phyloP scores from a whole-genome alignment of 2,888 invertebrate species.

The Metacarcinus magister region DNA sequence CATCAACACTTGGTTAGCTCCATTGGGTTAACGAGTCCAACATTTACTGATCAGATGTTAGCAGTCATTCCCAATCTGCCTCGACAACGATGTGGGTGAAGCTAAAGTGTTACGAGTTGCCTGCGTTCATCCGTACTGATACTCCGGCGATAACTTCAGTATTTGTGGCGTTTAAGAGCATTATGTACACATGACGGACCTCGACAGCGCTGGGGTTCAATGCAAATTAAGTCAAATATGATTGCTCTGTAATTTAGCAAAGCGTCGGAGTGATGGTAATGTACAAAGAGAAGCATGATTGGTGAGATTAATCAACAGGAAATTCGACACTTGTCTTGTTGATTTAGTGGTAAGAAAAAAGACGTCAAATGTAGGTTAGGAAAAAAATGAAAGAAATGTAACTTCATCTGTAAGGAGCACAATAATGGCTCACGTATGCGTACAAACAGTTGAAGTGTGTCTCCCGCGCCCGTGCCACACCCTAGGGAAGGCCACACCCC shows the following conservation, averaged over 20 bases:
- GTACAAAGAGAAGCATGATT: neutral
- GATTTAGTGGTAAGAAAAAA: neutral
- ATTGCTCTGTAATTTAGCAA: neutral
- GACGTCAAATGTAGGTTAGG: neutral
- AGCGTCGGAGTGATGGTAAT: neutral
- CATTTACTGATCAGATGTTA: neutral
- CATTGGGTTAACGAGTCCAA: neutral
- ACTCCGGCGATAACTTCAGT: neutral
- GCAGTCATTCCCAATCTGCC: neutral
- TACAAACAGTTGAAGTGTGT: neutral
- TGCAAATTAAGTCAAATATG: neutral
- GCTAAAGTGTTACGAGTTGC: neutral
- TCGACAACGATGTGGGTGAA: neutral
- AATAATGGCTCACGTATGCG: neutral
- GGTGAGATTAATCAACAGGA: neutral
- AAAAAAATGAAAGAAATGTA: neutral
- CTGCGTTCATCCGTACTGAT: slow-evolving; percentile 1
- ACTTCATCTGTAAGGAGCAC: neutral
- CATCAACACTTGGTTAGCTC: neutral
- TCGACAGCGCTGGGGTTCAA: neutral
- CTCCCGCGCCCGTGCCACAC: neutral
- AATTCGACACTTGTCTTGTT: neutral
- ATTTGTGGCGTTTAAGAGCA: neutral
- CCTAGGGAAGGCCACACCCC: neutral
- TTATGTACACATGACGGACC: neutral